phyloP scores from a whole-genome alignment of 2,797 vertebrate species.

The Chaunax sp. region DNA sequence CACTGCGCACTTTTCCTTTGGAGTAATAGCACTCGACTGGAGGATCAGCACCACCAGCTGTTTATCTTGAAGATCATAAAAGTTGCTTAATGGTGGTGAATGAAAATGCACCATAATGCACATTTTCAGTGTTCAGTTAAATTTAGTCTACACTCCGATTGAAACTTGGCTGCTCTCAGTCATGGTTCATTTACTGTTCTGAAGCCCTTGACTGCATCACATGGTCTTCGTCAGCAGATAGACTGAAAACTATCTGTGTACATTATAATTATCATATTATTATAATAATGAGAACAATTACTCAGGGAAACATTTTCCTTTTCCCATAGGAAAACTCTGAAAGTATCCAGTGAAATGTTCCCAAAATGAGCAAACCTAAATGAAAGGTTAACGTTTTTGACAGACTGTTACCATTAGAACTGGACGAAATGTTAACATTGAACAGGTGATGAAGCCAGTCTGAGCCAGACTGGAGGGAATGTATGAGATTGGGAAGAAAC shows the following conservation, averaged over 20 bases:
- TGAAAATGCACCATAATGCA: background rate
- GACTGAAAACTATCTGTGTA: background rate
- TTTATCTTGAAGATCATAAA: background rate
- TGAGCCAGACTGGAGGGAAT: slow-evolving; percentile 6
- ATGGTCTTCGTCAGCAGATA: background rate
- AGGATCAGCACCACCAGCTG: background rate
- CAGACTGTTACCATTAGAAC: slow-evolving; percentile 12
- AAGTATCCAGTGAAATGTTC: slow-evolving; percentile 2
- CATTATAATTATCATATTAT: too few relatives aligned
- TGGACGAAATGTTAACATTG: slow-evolving; percentile 23
- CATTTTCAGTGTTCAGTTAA: background rate
- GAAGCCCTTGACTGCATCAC: background rate
- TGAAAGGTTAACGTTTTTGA: slow-evolving; percentile 7
- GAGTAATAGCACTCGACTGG: background rate
- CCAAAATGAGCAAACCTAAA: slow-evolving; percentile 8
- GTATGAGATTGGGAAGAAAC: slow-evolving; percentile 38
- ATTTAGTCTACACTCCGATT: background rate
- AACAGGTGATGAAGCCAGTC: slow-evolving; percentile 36
- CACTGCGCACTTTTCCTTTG: background rate
- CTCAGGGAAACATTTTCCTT: background rate
- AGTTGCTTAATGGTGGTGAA: background rate
- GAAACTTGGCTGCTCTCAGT: background rate
- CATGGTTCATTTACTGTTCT: background rate
- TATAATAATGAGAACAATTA: background rate
- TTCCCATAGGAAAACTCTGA: slow-evolving; percentile 2